These are phyloP conservation scores for Neomorphus geoffroyi DNA, from an alignment of 2,797 vertebrate species.

Conservation along the genomic window DNA sequence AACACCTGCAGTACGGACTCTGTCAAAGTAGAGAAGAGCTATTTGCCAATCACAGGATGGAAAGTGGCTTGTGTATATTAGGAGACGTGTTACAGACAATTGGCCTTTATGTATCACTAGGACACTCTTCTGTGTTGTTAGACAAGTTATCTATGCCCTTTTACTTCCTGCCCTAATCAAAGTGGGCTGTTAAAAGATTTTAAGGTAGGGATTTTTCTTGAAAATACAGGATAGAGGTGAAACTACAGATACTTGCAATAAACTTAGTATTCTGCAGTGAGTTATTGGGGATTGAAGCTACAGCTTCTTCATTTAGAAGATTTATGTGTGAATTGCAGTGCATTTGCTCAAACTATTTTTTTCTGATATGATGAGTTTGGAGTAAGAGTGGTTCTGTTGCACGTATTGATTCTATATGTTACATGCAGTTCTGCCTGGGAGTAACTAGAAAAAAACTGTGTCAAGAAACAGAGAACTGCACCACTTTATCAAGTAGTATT, in stretches of 20 bases:
- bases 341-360: not conserved
- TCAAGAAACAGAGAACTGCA: not conserved
- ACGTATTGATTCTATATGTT: not conserved
- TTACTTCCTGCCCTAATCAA: not conserved
- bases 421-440: not conserved
- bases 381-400: not conserved
- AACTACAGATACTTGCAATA: not conserved
- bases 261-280: not conserved
- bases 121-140: not conserved
- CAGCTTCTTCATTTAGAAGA: not conserved
- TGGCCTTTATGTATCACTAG: not conserved
- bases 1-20: conserved; percentile 14
- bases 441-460: not conserved
- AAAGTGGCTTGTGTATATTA: not conserved
- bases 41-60: not conserved
- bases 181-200: not conserved
- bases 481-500: not conserved
- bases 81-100: not conserved
- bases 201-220: not conserved
- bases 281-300: not conserved
- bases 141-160: not conserved
- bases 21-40: not conserved
- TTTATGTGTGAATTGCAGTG: not conserved
- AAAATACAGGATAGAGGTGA: not conserved
- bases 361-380: not conserved